phyloP scores from a whole-genome alignment of 2,113 vertebrate species.

The Aphyosemion australe region DNA sequence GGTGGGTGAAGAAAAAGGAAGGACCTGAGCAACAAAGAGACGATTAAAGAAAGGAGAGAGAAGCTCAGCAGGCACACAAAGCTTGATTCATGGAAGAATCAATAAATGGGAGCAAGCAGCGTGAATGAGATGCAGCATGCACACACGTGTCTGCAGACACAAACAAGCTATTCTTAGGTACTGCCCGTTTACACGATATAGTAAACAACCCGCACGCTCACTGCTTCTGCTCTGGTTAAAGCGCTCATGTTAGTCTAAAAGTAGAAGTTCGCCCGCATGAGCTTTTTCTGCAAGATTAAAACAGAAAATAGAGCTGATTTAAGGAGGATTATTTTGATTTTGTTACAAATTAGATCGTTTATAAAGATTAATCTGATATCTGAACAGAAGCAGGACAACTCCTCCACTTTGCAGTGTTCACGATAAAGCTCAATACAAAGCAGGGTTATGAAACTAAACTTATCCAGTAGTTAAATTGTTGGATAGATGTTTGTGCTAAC shows the following conservation, averaged over 20 bases:
- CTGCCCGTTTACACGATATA: neutral
- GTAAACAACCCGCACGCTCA: constrained; percentile 9
- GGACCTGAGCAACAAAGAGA: constrained; percentile 3
- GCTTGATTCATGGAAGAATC: constrained; percentile 12
- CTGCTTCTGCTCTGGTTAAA: neutral
- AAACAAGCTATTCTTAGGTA: constrained; percentile 15
- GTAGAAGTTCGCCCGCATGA: too few species aligned
- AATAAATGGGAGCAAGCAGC: constrained; percentile 13
- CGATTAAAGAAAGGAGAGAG: neutral
- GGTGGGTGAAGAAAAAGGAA: neutral
- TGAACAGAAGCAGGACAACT: too few species aligned
- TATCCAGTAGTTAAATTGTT: too few species aligned
- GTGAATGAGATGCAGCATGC: constrained; percentile 36
- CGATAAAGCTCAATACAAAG: neutral
- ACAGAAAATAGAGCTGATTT: neutral
- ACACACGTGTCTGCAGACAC: constrained; percentile 1
- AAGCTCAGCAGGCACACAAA: constrained; percentile 3
- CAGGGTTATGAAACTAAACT: neutral
- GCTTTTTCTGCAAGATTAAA: neutral
- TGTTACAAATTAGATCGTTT: too few species aligned
- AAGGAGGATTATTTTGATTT: too few species aligned
- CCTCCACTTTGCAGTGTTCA: neutral
- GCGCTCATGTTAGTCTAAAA: too few species aligned
- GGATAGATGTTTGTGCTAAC: too few species aligned
- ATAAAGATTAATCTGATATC: too few species aligned